Evolutionary conservation across 2,797 vertebrate genomes (phyloP).

Genomic region (Melanotaenia parkinsoni): DNA sequence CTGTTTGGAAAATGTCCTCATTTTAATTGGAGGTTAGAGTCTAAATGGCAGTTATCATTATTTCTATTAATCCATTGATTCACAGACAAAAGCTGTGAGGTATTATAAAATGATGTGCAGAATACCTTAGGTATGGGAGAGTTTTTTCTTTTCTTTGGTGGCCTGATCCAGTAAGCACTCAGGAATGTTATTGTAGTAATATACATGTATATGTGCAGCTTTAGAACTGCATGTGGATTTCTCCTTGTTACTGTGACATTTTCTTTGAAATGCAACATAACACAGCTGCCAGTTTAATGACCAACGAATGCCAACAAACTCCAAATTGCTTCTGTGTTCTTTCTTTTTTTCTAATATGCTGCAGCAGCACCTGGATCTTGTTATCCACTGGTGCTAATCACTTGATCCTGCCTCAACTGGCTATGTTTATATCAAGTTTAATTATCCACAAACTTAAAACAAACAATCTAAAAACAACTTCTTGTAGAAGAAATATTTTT

Average conservation of each 20-base stretch:
- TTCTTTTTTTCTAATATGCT: not conserved
- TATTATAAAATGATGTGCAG: not conserved
- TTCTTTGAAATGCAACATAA: not conserved
- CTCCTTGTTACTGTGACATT: not conserved
- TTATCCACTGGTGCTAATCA: not conserved
- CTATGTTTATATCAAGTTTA: not conserved
- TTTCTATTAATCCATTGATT: no score
- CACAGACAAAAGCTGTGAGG: not conserved
- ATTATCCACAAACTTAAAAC: not conserved
- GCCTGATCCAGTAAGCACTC: not conserved
- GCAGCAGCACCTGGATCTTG: not conserved
- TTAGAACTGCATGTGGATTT: not conserved
- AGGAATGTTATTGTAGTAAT: not conserved
- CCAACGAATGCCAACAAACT: slow-evolving; percentile 16
- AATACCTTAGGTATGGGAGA: not conserved
- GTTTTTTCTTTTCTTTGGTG: not conserved
- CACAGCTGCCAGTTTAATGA: slow-evolving; percentile 8
- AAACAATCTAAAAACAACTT: not conserved
- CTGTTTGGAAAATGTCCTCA: not conserved
- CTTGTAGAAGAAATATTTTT: not conserved
- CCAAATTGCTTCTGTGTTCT: not conserved
- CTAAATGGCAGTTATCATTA: not conserved
- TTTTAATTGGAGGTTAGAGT: slow-evolving; percentile 3
- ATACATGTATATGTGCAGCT: not conserved
- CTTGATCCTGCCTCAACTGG: not conserved